Evolutionary conservation across 2,888 invertebrate genomes (phyloP).

Genomic region (Biston betularia): DNA sequence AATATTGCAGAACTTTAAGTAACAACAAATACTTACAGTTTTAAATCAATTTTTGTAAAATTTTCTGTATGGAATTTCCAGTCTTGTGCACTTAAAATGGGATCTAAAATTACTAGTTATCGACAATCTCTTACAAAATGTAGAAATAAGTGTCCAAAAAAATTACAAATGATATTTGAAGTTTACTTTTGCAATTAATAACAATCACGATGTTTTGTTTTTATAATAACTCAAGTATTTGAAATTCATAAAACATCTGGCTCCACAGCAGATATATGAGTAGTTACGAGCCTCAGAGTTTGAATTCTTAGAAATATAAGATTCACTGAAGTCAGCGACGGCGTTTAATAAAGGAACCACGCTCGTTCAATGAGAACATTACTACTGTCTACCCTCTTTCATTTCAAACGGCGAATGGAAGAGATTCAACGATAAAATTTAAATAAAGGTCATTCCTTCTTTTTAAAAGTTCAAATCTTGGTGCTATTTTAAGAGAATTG

Average conservation of each 20-base stretch:
- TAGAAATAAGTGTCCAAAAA: not conserved
- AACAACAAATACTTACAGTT: too few relatives aligned
- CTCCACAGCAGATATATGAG: constrained; percentile 3
- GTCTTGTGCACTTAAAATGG: too few relatives aligned
- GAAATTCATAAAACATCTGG: not conserved
- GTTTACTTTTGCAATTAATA: not conserved
- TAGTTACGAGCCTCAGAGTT: constrained; percentile 2
- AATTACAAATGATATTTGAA: not conserved
- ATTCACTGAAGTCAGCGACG: constrained; percentile 42
- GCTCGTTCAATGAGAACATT: constrained; percentile 53
- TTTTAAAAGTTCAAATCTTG: constrained; percentile 56
- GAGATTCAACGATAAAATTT: constrained; percentile 63
- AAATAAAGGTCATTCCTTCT: constrained; percentile 61
- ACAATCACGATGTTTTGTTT: not conserved
- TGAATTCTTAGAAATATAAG: constrained; percentile 27
- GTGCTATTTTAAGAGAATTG: constrained; percentile 29
- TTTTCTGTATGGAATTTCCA: too few relatives aligned
- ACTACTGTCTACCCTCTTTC: constrained; percentile 59
- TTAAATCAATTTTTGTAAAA: too few relatives aligned
- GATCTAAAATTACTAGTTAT: too few relatives aligned
- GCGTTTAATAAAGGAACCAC: constrained; percentile 56
- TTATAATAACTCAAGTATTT: not conserved
- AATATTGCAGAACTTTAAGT: too few relatives aligned
- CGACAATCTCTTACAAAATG: too few relatives aligned
- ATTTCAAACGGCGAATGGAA: constrained; percentile 57